Conservation (phyloP, 2,797 vertebrate species). For the Gallinago solitaria region DNA sequence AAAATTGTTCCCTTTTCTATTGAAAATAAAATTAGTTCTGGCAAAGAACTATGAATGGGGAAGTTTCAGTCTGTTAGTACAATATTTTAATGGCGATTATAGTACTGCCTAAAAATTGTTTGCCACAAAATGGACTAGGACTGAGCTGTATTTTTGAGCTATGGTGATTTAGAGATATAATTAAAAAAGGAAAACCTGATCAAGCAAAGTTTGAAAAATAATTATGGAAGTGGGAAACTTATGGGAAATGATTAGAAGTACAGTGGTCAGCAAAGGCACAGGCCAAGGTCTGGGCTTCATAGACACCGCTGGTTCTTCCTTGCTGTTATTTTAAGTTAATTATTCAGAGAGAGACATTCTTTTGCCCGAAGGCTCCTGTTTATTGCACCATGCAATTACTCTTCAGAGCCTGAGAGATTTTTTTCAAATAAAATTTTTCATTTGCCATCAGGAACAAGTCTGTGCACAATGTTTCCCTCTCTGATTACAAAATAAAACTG, state of each 20-base stretch:
- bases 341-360: not conserved
- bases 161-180: not conserved
- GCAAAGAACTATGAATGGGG: not conserved
- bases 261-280: not conserved
- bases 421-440: constrained; percentile 13
- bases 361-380: not conserved
- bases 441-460: not conserved
- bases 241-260: not conserved
- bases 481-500: constrained; percentile 4
- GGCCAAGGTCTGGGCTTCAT: not conserved
- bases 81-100: not conserved
- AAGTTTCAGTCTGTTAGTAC: not conserved
- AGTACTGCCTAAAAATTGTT: not conserved
- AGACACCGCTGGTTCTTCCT: not conserved
- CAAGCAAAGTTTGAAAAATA: not conserved
- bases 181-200: not conserved
- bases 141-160: not conserved
- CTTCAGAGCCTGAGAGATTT: not conserved
- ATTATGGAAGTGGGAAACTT: not conserved
- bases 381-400: not conserved
- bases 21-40: not conserved
- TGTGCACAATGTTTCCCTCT: not conserved
- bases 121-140: not conserved
- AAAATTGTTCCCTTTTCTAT: not conserved
- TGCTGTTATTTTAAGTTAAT: not conserved